Conservation (phyloP, 2,113 vertebrate genomes). For the Lipophrys pholis region DNA sequence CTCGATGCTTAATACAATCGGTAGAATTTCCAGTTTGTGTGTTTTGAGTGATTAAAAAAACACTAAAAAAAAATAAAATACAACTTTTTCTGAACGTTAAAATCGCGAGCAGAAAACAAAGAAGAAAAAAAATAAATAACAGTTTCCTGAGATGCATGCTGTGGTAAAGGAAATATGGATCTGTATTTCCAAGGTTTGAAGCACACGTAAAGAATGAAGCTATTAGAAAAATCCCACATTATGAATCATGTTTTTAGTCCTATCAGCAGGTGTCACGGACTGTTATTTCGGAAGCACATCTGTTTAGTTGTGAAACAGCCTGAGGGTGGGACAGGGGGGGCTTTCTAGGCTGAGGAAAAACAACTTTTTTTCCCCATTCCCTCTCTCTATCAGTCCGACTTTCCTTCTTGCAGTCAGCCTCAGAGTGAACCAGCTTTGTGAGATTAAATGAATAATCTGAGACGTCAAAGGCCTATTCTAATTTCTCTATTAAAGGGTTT, state of each 20-base stretch:
- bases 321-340: neutral
- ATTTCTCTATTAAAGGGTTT: constrained; percentile 29
- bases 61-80: neutral
- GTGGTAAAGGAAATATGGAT: constrained; percentile 1
- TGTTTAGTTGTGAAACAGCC: constrained; percentile 7
- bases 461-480: constrained; percentile 27
- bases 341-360: neutral
- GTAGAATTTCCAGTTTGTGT: constrained; percentile 14
- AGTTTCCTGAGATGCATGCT: constrained; percentile 20
- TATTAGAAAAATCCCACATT: constrained; percentile 16
- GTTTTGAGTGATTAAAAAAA: constrained; percentile 5
- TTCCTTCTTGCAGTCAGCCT: neutral
- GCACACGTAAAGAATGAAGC: neutral
- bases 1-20: neutral
- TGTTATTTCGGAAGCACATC: constrained; percentile 21
- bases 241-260: constrained; percentile 14
- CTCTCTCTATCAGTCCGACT: neutral
- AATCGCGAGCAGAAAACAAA: constrained; percentile 12
- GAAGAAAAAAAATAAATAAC: too few species aligned
- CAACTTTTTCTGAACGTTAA: constrained; percentile 15
- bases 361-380: too few species aligned
- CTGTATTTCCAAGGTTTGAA: neutral
- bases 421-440: constrained; percentile 11
- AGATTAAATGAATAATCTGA: constrained; percentile 36
- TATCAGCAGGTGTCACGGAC: constrained; percentile 12